phyloP scores from a whole-genome alignment of 2,113 vertebrate genomes.

The Embiotoca jacksoni region DNA sequence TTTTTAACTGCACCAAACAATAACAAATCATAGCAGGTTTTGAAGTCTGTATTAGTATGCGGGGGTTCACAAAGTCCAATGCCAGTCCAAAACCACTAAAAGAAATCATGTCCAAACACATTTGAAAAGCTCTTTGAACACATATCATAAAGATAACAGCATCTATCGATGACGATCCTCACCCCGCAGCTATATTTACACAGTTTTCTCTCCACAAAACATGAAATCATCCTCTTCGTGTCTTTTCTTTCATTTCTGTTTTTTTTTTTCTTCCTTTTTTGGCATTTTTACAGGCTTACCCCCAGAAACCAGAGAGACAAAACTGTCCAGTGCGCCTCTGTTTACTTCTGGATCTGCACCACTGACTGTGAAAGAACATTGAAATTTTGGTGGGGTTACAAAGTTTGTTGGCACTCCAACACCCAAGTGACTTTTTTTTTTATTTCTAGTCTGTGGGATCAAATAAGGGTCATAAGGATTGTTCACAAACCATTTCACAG shows the following conservation, averaged over 20 bases:
- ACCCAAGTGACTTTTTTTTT: constrained; percentile 14
- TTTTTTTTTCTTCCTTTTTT: background rate
- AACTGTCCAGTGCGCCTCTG: background rate
- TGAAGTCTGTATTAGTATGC: background rate
- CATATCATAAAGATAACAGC: too few species aligned
- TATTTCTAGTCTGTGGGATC: constrained; percentile 9
- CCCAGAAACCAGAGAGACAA: background rate
- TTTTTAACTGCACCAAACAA: background rate
- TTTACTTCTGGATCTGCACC: constrained; percentile 15
- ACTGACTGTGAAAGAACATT: constrained; percentile 16
- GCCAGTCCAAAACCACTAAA: too few species aligned
- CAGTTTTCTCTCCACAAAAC: background rate
- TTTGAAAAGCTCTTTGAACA: too few species aligned
- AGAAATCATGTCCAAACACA: too few species aligned
- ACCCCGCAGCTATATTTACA: background rate
- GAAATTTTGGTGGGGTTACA: constrained; percentile 18
- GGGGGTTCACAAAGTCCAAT: too few species aligned
- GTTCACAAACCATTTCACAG: too few species aligned
- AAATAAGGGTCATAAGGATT: too few species aligned
- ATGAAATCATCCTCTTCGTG: background rate
- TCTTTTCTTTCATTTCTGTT: background rate
- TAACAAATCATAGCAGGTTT: constrained; percentile 2
- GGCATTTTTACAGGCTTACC: too few species aligned
- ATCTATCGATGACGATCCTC: too few species aligned
- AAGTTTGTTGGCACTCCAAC: constrained; percentile 31